Base-by-base conservation (phyloP, 2,888 invertebrate genomes). In the Iphiclides podalirius region DNA sequence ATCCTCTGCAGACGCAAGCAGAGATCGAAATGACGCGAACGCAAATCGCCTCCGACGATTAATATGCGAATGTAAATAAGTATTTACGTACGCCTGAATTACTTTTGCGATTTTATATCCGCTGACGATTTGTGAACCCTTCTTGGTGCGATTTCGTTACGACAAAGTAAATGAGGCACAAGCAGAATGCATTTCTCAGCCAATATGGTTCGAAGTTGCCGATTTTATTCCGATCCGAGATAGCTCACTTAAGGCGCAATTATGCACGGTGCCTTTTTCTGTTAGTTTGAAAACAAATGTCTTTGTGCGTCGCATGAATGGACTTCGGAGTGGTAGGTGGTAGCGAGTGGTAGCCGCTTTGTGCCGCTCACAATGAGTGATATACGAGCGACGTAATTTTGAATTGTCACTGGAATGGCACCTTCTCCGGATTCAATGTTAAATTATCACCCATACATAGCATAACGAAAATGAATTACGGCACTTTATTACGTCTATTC, bases 401-500 rank as follows among this genome's bases (percentile, higher is more conserved):
- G 76, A 86, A 86, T 85, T 85, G 86, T 85, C 85, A 79, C 77
- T 69, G 63, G 56, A 72, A 66, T 68, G 69, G 64, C 75, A 75
- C 69, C 70, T 70, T 66, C 67, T 64, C 69, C 63, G 61, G 63
- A 63, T 71, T 83, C 79, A 80, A 84, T 82, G 79, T 76, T 75
- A 79, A 86, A 88, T 88, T 80, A 88, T 86, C 85, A 83, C 78
- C 82, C 81, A 77, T 82, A 80, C 80, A 77, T 72, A 77, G 86
- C 85, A 85, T 83, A 84, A 80, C 86, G 81, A 87, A 88, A 83
- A 86, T 86, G 86, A 88, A 82, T 86, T 86, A 87, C 86, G 74
- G 74, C 83, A 75, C 75, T 79, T 81, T 79, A 82, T 83, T 78
- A 67, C 72, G 47, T 63, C 59, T 39, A 58, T 73, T 70, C 70